Percentiles rank a stretch among this genome's conserved stretches.
Conservation (phyloP, 53 echinoderm and acorn worm genomes). For the Luidia sarsii region DNA sequence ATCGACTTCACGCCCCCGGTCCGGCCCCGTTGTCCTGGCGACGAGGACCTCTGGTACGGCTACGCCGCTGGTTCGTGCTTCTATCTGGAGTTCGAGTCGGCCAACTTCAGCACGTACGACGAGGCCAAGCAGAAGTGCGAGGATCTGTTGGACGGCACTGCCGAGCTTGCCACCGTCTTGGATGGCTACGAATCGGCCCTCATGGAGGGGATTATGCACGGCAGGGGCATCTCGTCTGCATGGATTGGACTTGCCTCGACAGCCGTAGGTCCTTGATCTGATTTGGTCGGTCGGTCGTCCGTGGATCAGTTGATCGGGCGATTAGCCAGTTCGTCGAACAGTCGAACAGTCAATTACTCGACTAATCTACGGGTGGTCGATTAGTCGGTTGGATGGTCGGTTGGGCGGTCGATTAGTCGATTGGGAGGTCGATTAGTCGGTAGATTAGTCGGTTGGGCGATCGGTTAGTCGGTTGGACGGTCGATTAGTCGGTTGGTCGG, state of each 20-base stretch:
- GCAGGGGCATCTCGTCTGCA: background rate
- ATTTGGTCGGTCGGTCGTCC: no score
- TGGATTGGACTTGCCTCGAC: constrained; percentile 27
- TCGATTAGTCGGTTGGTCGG: no score
- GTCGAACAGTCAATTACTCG: no score
- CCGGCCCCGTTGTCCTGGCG: background rate
- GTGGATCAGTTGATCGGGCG: no score
- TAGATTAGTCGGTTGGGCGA: no score
- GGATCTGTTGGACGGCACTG: background rate
- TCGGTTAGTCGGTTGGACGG: no score
- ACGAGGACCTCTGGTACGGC: background rate
- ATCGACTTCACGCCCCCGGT: background rate
- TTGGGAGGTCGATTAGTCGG: no score
- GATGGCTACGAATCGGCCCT: constrained; percentile 25
- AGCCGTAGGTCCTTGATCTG: constrained; percentile 21
- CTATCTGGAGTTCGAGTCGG: background rate
- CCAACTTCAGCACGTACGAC: background rate
- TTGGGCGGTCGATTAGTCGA: no score
- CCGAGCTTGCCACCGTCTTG: constrained; percentile 1
- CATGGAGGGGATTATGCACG: constrained; percentile 1
- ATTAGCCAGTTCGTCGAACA: no score
- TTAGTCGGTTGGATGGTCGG: no score
- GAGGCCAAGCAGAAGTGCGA: background rate
- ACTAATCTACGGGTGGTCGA: no score
- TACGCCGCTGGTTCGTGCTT: background rate